Conservation (phyloP, 2,113 vertebrate genomes). For the Pygoscelis antarcticus region DNA sequence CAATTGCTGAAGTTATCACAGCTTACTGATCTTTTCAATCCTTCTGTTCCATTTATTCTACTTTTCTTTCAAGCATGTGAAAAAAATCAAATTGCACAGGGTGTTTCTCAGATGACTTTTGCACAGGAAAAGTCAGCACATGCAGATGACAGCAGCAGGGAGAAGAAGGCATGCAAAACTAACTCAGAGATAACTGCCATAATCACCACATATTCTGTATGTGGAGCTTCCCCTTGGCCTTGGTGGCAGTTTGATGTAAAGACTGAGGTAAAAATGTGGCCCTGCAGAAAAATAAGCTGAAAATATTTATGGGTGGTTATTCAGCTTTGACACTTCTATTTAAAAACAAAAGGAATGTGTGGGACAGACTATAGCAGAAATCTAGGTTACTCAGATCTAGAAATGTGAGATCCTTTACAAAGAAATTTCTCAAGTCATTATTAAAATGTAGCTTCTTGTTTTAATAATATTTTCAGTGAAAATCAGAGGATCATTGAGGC, state of each 20-base stretch:
- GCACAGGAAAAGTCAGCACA: background rate
- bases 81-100: background rate
- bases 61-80: background rate
- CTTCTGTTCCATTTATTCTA: background rate
- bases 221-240: background rate
- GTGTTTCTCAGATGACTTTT: background rate
- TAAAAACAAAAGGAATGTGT: background rate
- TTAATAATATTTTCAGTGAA: background rate
- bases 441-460: background rate
- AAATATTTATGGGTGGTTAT: background rate
- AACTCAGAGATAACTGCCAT: background rate
- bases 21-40: conserved; percentile 10
- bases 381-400: background rate
- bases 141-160: conserved; percentile 3
- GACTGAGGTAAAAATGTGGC: background rate
- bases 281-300: background rate
- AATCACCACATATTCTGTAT: background rate
- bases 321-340: background rate
- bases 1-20: background rate
- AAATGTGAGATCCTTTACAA: background rate
- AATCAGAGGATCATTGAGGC: background rate
- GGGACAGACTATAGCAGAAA: background rate
- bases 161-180: background rate
- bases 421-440: background rate
- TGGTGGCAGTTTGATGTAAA: background rate